Evolutionary conservation across 2,797 vertebrate genomes (phyloP).

Genomic region (Clarias laeviceps): DNA sequence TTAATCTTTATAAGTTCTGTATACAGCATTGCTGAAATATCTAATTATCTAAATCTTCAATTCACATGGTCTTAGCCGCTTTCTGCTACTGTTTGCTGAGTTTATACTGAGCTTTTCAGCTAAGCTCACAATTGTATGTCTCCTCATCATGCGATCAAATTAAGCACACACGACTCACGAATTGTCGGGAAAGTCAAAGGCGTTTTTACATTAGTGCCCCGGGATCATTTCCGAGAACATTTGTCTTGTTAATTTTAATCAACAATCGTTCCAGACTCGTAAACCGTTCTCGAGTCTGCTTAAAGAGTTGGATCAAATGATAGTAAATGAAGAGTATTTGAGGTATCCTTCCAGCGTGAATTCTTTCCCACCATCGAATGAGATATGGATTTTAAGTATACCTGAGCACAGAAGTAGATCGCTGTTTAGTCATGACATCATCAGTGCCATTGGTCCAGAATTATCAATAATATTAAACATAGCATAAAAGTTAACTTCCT

Average conservation of each 20-base stretch:
- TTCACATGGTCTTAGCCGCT: not conserved
- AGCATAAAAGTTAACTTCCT: too few relatives aligned
- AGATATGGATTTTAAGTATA: too few relatives aligned
- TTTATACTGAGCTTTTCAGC: not conserved
- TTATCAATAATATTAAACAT: too few relatives aligned
- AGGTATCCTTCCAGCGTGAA: slow-evolving; percentile 59
- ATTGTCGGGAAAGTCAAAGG: not conserved
- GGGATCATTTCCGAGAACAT: too few relatives aligned
- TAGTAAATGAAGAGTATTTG: slow-evolving; percentile 59
- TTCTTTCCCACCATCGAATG: slow-evolving; percentile 47
- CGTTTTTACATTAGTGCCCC: too few relatives aligned
- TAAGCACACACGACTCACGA: slow-evolving; percentile 5
- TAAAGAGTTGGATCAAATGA: too few relatives aligned
- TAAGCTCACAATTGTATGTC: not conserved
- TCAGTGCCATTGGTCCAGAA: too few relatives aligned
- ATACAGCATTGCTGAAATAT: slow-evolving; percentile 3
- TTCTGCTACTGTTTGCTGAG: not conserved
- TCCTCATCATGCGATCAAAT: not conserved
- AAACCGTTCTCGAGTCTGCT: too few relatives aligned
- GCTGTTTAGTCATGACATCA: too few relatives aligned
- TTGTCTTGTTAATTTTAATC: too few relatives aligned
- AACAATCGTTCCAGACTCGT: too few relatives aligned
- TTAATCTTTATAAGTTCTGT: not conserved
- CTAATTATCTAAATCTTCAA: not conserved
- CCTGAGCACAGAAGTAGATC: too few relatives aligned